Percentiles rank a stretch among this genome's conserved stretches.
Conservation (phyloP, 2,888 invertebrate genomes). For the Mythimna vitellina region DNA sequence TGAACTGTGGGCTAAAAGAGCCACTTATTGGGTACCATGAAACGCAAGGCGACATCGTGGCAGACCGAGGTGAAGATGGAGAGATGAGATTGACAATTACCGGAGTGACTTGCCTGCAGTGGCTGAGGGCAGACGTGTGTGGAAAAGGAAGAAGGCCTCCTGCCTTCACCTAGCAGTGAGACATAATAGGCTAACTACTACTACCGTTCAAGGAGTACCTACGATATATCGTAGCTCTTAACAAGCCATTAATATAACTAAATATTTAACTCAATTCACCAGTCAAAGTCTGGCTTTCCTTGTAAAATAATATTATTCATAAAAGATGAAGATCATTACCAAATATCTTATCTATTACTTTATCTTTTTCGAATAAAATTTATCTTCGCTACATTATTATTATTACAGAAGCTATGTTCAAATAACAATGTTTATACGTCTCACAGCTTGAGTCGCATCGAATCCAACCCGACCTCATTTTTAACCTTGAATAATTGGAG, state of each 20-base stretch:
- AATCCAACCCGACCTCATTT: not conserved
- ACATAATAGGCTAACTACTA: no score
- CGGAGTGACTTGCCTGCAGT: no score
- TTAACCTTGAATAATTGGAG: not conserved
- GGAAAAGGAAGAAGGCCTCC: no score
- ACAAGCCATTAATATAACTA: not conserved
- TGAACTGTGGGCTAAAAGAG: no score
- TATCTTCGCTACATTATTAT: not conserved
- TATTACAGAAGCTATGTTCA: slow-evolving; percentile 1
- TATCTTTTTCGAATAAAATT: slow-evolving; percentile 3
- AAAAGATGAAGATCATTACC: not conserved
- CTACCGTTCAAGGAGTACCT: no score
- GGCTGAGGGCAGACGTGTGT: no score
- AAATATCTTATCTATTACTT: not conserved
- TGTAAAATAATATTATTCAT: not conserved
- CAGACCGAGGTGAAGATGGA: no score
- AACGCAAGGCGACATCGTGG: no score
- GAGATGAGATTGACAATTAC: no score
- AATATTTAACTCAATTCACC: not conserved
- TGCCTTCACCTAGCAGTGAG: no score
- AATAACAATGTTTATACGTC: slow-evolving; percentile 6
- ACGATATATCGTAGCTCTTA: not conserved
- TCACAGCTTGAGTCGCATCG: not conserved
- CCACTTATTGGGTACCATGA: no score
- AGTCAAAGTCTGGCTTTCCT: not conserved